Base-by-base conservation (phyloP, 2,888 invertebrate species). In the Trichacis sp. region DNA sequence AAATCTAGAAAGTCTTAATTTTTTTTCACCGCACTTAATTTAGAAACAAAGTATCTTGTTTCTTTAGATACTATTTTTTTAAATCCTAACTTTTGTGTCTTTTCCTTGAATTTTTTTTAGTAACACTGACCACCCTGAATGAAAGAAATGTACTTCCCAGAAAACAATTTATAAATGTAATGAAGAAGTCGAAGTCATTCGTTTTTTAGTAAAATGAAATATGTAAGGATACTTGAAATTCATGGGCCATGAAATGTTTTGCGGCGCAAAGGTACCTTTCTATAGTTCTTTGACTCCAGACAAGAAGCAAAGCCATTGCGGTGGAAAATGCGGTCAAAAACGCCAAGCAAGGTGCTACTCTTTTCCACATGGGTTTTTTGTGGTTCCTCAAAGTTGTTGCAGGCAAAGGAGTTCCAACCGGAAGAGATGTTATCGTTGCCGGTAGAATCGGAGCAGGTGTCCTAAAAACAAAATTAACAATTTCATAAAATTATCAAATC, bases 301-400 rank as follows among this genome's bases (percentile, higher is more conserved):
- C 88, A 43, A 93, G 88, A 70, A 93, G 87, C 77, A 92, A 87
- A 9, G 92, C 91, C 90, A 93, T 92, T 24, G 93, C 93, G 24
- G 92, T 91, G 60, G 92, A 92, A 85, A 93, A 93, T 8, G 93
- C 92, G 65, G 92, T 86, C 69, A 93, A 87, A 85, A 93, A 93
- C 69, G 92, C 86, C 46, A 91, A 89, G 29, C 92, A 89, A 0
- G 93, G 92, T 76, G 91, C 83, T 61, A 91, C 84, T 68, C 85
- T 84, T 54, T 88, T 80, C 64, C 79, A 78, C 75, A 78, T 79
- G 36, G 77, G 77, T 60, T 77, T 79, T 64, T 84, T 84, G 38
- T 74, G 62, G 58, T 52, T 72, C 15, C 68, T 56, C 33, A 56
- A 61, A 18, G 64, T 64, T 12, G 49, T 49, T 50, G 52, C 62